These are phyloP conservation scores for Sabatieria punctata DNA, from an alignment of 2,888 invertebrate species.

Conservation along the genomic window DNA sequence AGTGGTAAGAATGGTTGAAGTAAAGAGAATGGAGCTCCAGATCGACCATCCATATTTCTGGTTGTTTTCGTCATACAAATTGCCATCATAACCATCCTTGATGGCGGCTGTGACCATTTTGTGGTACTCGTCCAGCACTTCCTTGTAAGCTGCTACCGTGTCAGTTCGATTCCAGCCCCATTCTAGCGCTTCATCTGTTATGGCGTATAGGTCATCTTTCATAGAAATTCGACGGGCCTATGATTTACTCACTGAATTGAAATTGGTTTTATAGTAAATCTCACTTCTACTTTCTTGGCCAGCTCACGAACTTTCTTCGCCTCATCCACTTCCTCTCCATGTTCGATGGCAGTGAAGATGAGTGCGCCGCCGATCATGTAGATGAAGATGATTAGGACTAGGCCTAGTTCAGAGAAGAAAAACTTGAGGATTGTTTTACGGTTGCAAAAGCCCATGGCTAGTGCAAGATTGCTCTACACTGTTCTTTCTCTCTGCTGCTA, in stretches of 20 bases:
- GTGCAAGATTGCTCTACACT: too few species aligned
- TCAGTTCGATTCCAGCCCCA: neutral
- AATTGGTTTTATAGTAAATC: neutral
- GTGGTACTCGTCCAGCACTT: constrained; percentile 1
- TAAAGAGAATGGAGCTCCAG: neutral
- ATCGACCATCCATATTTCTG: neutral
- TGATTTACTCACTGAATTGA: too few species aligned
- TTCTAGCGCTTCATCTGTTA: neutral
- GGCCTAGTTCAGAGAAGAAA: constrained; percentile 5
- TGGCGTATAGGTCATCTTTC: neutral
- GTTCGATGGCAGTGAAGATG: constrained; percentile 5
- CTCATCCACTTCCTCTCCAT: neutral
- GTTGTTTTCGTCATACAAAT: neutral
- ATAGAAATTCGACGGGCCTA: too few species aligned
- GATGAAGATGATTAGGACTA: neutral
- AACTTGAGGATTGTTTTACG: constrained; percentile 32
- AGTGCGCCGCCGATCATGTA: constrained; percentile 4
- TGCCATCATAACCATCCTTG: constrained; percentile 1
- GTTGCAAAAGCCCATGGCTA: too few species aligned
- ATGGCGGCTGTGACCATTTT: neutral
- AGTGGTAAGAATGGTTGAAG: constrained; percentile 1
- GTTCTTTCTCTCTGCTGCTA: too few species aligned
- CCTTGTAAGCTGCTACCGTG: neutral
- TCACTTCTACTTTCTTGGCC: neutral
- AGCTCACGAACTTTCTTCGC: neutral